These are phyloP conservation scores for Nephrotoma guestfalica DNA, from an alignment of 2,888 invertebrate genomes.

Conservation along the genomic window DNA sequence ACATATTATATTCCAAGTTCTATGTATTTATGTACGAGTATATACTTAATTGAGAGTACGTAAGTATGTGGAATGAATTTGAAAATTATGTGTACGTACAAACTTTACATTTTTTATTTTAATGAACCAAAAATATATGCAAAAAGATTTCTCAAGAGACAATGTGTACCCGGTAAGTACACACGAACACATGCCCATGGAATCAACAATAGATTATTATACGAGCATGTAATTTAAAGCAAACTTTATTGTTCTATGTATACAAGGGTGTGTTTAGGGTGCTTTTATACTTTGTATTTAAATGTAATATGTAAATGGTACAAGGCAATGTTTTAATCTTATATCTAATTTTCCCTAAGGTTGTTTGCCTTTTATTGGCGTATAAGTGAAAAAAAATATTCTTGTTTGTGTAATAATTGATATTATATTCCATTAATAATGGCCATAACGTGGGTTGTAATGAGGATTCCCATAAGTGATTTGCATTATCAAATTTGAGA, in stretches of 20 bases:
- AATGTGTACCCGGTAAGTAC: neutral
- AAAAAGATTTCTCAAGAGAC: neutral
- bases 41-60: neutral
- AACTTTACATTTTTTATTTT: neutral
- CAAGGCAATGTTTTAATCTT: neutral
- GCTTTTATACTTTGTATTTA: neutral
- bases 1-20: neutral
- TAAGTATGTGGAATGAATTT: neutral
- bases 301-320: neutral
- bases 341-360: neutral
- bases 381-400: neutral
- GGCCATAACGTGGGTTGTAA: neutral
- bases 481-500: neutral
- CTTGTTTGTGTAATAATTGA: neutral
- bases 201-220: neutral
- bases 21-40: neutral
- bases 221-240: neutral
- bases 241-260: neutral
- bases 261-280: neutral
- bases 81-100: neutral
- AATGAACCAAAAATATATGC: neutral
- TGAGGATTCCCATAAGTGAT: neutral
- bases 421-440: neutral
- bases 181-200: neutral
- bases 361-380: neutral